Base-by-base conservation (phyloP, 2,113 vertebrate genomes). In the Heteronetta atricapilla region DNA sequence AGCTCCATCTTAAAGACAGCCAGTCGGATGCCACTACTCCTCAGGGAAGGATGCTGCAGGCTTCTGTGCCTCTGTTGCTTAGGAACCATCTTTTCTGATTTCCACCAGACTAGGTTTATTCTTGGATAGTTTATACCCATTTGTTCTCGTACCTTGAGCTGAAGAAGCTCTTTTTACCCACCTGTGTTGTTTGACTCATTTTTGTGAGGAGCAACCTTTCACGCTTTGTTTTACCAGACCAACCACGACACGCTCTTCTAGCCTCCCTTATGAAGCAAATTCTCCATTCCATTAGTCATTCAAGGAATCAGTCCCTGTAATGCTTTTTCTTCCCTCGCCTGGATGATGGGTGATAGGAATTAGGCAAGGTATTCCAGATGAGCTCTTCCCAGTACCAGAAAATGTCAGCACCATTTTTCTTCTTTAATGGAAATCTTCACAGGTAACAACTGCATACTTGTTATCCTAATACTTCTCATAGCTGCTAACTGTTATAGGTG, bases 1-100 rank as follows among this genome's bases (percentile, higher is more conserved):
- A 77, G 89, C 67, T 92, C 70, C 58, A 92, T 58, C 89, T 87
- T 85, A 64, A 76, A 96, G 69, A 58, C 55, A 89, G 78, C n/a
- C 78, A 73, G 78, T n/a, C 78, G 68, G 76, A 66, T 89, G 81
- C 81, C 78, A 55, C 38, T 66, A 3, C 81, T 96, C 91, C 93
- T 92, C 16, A 79, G 94, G 89, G 94, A 96, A 89, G 63, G 50
- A 31, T 95, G 70, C 31, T 80, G 44, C 91, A 94, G 87, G 79
- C 74, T 91, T 40, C 91, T 87, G 3, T 85, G 86, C 63, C 67
- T 92, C 75, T 0, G 95, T 97, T 97, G 96, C 96, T 89, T 95
- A 97, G 95, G 93, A 97, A 97, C 95, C 94, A 87, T 80, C 63
- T 85, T 94, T 85, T 93, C 87, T 89, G 59, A 89, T 93, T 95